phyloP scores from a whole-genome alignment of 2,797 vertebrate species.

The Poecilia velifera region DNA sequence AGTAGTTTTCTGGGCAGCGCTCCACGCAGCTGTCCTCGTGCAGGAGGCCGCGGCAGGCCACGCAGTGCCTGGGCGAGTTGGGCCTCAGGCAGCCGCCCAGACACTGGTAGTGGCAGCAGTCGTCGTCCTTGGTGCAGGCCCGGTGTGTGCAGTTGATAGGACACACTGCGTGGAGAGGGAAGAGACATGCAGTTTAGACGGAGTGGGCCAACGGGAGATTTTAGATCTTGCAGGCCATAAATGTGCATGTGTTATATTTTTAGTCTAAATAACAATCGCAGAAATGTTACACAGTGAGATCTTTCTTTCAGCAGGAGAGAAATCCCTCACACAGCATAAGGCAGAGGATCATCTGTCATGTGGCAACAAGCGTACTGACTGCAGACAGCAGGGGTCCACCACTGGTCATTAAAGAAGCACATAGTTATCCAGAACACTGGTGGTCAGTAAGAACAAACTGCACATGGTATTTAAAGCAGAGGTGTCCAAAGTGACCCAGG shows the following conservation, averaged over 20 bases:
- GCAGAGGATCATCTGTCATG: slow-evolving; percentile 47
- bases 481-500: too few relatives aligned
- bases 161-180: slow-evolving; percentile 83
- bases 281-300: slow-evolving; percentile 30
- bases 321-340: slow-evolving; percentile 27
- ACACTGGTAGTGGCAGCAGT: slow-evolving; percentile 93
- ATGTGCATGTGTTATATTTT: not conserved
- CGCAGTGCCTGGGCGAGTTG: slow-evolving; percentile 80
- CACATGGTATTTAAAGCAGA: not conserved
- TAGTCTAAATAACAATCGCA: slow-evolving; percentile 10
- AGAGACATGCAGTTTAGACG: slow-evolving; percentile 5
- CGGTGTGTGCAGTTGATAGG: slow-evolving; percentile 88
- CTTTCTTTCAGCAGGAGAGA: slow-evolving; percentile 36
- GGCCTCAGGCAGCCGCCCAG: slow-evolving; percentile 89
- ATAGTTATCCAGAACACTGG: slow-evolving; percentile 26
- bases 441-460: slow-evolving; percentile 27
- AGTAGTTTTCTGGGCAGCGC: slow-evolving; percentile 84
- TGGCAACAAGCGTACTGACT: slow-evolving; percentile 38
- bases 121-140: slow-evolving; percentile 86
- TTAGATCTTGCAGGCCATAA: not conserved
- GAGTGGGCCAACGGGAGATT: not conserved
- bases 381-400: slow-evolving; percentile 46
- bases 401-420: slow-evolving; percentile 26
- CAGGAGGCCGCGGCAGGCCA: slow-evolving; percentile 89
- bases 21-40: slow-evolving; percentile 85